A percentile compares a stretch with the other conserved stretches of the same genome.
Conservation (phyloP, 2,113 vertebrate genomes). For the Anarhynchus alexandrinus region DNA sequence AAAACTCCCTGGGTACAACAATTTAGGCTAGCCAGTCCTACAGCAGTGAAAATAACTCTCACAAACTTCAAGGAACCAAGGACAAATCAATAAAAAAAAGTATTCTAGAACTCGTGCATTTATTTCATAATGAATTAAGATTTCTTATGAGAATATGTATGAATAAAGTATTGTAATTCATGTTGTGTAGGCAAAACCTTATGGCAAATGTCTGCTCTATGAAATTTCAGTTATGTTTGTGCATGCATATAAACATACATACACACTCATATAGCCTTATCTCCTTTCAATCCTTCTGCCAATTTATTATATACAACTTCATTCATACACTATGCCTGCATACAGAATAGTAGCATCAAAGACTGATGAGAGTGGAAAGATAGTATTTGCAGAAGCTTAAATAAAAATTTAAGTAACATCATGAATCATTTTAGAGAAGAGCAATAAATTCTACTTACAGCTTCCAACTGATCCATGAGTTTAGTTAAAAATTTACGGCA, state of each 20-base stretch:
- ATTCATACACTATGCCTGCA: not conserved
- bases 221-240: not conserved
- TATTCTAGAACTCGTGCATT: not conserved
- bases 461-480: slow-evolving; percentile 96
- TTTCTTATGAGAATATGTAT: not conserved
- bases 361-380: not conserved
- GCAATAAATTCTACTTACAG: slow-evolving; percentile 78
- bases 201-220: not conserved
- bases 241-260: not conserved
- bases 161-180: not conserved
- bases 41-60: not conserved
- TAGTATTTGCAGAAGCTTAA: not conserved
- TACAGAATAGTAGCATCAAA: not conserved
- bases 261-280: not conserved
- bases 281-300: not conserved
- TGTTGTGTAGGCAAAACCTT: not conserved
- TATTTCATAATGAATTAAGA: not conserved
- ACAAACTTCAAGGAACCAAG: not conserved
- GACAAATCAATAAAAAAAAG: not conserved
- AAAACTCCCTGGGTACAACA: not conserved
- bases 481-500: slow-evolving; percentile 94
- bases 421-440: not conserved
- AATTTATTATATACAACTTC: not conserved
- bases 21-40: not conserved
- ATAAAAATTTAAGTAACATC: not conserved